Base-by-base conservation (phyloP, 2,888 invertebrate species). In the Embidobia sp. region DNA sequence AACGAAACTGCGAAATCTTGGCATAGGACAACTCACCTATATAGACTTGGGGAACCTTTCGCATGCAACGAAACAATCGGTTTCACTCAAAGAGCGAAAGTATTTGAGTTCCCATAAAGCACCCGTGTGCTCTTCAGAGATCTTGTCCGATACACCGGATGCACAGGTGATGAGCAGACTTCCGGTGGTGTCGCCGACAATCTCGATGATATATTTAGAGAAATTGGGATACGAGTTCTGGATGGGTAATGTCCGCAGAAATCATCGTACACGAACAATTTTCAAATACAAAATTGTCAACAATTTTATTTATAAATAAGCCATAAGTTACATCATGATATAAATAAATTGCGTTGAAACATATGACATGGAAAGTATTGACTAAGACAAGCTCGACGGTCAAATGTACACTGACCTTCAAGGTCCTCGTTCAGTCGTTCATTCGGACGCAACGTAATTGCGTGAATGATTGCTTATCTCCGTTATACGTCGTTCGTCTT, bases 71-170 rank as follows among this genome's bases (percentile, higher is more conserved):
- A 84, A 87, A 88, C 88, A 88, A 89, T 89, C 80, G 84, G 87
- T 88, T 87, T 88, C 88, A 86, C 89, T 88, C 78, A 78, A 82
- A 73, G 74, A 87, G 88, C 87, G 88, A 89, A 88, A 88, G 88
- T 88, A 82, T 49, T 73, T 61, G 19, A 15, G 59, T 70, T 70
- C 77, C 73, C 70, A 57, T 61, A 63, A 67, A 35, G 26, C 18
- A 49, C 75, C 48, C 31, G 26, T 57, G 42, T 27, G 15, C 66
- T 73, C 37, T 59, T 69, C 59, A 0, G 18, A 78, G 44, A 70
- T 76, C 74, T 64, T 70, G 57, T 75, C 78, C 46, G 86, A 86
- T 84, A 84, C 87, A 83, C 86, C 88, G 87, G 88, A 89, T 88
- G 86, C 87, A 85, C 84, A 73, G 72, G 78, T 79, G 69, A 77